Evolutionary conservation across 2,797 vertebrate genomes (phyloP).

Genomic region (Spatula clypeata): DNA sequence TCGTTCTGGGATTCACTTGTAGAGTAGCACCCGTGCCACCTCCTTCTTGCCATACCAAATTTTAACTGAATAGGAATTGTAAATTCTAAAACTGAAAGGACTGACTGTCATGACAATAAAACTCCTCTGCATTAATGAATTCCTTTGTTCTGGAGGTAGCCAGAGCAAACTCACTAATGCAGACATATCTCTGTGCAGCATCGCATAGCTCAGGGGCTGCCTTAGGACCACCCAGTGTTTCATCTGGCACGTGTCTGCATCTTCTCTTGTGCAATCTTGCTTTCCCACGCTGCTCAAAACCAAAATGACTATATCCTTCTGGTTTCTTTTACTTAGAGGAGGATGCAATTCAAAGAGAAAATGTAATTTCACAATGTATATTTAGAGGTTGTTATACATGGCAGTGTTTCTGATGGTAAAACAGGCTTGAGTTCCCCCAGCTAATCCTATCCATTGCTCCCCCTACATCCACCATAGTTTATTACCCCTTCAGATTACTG

Average conservation of each 20-base stretch:
- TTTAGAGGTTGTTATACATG: neutral
- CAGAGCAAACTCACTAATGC: neutral
- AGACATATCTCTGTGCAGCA: neutral
- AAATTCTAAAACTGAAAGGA: constrained; percentile 11
- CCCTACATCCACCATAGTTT: neutral
- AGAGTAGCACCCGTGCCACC: neutral
- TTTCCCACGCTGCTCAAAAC: neutral
- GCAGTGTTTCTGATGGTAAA: neutral
- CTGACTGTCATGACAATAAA: neutral
- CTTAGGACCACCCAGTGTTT: neutral
- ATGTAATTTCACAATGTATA: rapidly evolving
- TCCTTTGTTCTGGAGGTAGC: constrained; percentile 27
- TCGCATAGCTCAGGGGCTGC: neutral
- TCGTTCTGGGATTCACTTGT: neutral
- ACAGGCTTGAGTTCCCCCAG: neutral
- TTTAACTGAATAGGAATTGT: neutral
- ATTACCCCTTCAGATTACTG: neutral
- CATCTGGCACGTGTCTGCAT: constrained; percentile 22
- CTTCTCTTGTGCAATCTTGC: constrained; percentile 25
- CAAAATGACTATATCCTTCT: neutral
- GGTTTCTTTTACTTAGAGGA: neutral
- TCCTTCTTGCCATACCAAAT: neutral
- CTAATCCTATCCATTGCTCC: neutral
- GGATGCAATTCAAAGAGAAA: neutral
- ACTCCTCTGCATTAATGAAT: neutral